phyloP scores from a whole-genome alignment of 2,113 vertebrate species.

The Psittacara wagleri region DNA sequence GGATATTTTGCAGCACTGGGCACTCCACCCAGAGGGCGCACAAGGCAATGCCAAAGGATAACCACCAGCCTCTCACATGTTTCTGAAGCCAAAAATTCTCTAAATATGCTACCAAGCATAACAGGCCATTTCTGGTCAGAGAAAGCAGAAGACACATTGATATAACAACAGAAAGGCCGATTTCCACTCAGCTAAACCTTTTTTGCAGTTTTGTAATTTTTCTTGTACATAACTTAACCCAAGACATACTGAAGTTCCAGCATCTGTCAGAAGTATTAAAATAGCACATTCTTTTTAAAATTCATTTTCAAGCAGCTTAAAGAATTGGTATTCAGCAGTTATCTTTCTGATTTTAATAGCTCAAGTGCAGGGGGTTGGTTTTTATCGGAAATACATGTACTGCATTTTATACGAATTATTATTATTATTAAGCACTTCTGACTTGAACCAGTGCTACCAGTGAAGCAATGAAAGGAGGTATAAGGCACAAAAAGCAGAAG shows the following conservation, averaged over 20 bases:
- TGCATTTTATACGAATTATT: constrained; percentile 52
- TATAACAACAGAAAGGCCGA: neutral
- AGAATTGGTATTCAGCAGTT: constrained; percentile 44
- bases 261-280: neutral
- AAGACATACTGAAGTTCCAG: neutral
- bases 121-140: neutral
- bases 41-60: neutral
- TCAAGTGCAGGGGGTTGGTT: neutral
- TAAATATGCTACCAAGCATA: neutral
- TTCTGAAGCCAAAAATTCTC: neutral
- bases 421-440: constrained; percentile 31
- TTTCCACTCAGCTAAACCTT: neutral
- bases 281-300: constrained; percentile 46
- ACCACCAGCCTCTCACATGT: neutral
- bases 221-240: neutral
- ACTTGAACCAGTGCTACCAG: neutral
- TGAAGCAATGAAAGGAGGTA: neutral
- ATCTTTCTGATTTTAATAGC: constrained; percentile 25
- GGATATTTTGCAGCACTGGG: neutral
- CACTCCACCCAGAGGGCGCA: neutral
- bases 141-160: neutral
- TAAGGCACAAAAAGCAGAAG: neutral
- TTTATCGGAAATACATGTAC: neutral
- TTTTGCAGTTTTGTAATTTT: neutral
- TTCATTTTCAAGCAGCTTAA: constrained; percentile 20